These are phyloP conservation scores for Virgularia gustaviana DNA, from an alignment of 92 coral and sea anemone genomes.

Conservation along the genomic window DNA sequence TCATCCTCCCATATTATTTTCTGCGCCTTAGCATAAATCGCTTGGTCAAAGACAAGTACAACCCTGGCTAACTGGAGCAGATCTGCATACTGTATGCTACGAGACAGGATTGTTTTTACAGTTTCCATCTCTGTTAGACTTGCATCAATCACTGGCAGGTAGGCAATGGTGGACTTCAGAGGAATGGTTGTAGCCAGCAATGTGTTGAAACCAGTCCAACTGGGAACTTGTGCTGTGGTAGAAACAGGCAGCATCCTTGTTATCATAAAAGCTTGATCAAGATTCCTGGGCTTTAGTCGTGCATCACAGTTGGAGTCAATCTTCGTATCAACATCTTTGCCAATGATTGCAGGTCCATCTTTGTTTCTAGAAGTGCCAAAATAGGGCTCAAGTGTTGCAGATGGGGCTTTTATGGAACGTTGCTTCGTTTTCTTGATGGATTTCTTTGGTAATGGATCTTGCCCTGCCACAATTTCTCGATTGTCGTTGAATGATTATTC, in stretches of 20 bases:
- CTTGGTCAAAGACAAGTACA: slow-evolving; percentile 64
- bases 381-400: slow-evolving; percentile 20
- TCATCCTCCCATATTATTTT: slow-evolving; percentile 61
- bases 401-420: slow-evolving; percentile 13
- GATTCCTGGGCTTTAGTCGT: slow-evolving; percentile 6
- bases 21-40: slow-evolving; percentile 60
- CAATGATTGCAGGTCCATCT: slow-evolving; percentile 23
- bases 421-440: slow-evolving; percentile 4
- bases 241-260: slow-evolving; percentile 1
- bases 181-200: slow-evolving; percentile 38
- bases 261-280: slow-evolving; percentile 20
- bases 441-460: not conserved
- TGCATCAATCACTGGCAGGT: slow-evolving; percentile 58
- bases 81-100: slow-evolving; percentile 44
- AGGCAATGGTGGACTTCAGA: slow-evolving; percentile 50
- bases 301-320: not conserved
- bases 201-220: slow-evolving; percentile 66
- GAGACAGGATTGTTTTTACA: slow-evolving; percentile 42
- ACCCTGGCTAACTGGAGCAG: slow-evolving; percentile 34
- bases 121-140: slow-evolving; percentile 68
- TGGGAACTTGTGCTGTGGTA: slow-evolving; percentile 3
- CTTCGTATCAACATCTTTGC: slow-evolving; percentile 12
- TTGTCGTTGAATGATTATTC: slow-evolving; percentile 21
- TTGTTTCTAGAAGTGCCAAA: slow-evolving; percentile 21
- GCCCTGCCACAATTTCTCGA: not conserved